Evolutionary conservation across 2,888 invertebrate species (phyloP), one percentile per base, ranked within the genome.

Genomic region (Drosophila siamana): DNA sequence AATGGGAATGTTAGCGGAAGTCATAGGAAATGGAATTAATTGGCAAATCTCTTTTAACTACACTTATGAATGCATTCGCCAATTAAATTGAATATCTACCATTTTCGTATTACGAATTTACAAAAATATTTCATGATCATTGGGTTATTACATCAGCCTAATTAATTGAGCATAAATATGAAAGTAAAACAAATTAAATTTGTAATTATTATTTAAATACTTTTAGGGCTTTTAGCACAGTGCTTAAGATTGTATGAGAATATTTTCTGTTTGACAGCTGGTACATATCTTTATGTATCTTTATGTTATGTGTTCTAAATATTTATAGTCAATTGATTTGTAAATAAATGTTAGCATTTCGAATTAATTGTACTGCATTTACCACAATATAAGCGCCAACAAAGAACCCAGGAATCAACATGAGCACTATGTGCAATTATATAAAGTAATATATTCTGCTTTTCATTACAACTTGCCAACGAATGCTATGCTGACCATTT

Each of bases 401-500:
- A 11, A n/a, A 1, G n/a, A 19, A n/a, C 19, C 47, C 7, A n/a
- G n/a, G 4, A 7, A 48, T 48, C 16, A 8, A 19, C 16, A 11
- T 1, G 2, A 16, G 24, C 16, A 28, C 52, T 33, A 19, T 48
- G 6, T 33, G 19, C 33, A 22, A 41, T 54, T n/a, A 30, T 41
- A 41, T 43, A 52, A 30, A 28, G 41, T 30, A 30, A 16, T 13
- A 41, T 19, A 22, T 55, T 55, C 19, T 15, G 22, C 30, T 55
- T 43, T 55, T 22, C 43, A 44, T 44, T 43, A 5, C 22, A 43
- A 55, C 40, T 50, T 41, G 19, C 16, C 26, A 50, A 38, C 50
- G 46, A 56, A 55, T 30, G 36, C 13, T 15, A 7, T 51, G 59
- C 47, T 60, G 74, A 57, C 51, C 69, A 64, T 55, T 47, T 62